A percentile compares a stretch with the other conserved stretches of the same genome.
Evolutionary conservation across 2,888 invertebrate species (phyloP).

Genomic region (Apamea epomidion): DNA sequence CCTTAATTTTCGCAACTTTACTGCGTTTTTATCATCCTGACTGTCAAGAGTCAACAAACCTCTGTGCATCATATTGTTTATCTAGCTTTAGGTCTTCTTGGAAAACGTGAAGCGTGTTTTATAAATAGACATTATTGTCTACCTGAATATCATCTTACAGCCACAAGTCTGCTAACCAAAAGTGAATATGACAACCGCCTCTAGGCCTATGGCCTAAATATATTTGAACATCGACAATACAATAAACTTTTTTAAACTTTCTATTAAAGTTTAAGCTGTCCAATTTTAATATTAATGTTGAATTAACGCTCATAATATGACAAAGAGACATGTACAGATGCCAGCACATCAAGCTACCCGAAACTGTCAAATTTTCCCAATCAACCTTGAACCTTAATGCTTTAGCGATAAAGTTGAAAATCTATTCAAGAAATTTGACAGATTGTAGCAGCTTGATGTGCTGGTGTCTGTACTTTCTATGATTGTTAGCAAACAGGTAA

Average conservation of each 20-base stretch:
- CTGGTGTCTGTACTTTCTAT: slow-evolving; percentile 24
- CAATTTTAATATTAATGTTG: slow-evolving; percentile 24
- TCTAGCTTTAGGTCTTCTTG: background rate
- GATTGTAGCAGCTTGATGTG: too few relatives aligned
- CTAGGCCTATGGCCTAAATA: background rate
- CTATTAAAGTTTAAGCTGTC: slow-evolving; percentile 2
- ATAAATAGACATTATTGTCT: background rate
- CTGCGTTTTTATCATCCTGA: background rate
- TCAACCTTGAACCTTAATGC: too few relatives aligned
- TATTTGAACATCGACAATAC: slow-evolving; percentile 6
- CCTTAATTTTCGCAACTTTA: background rate
- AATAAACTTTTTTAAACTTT: slow-evolving; percentile 32
- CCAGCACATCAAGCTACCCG: too few relatives aligned
- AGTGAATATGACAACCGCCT: background rate
- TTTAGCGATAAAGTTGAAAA: too few relatives aligned
- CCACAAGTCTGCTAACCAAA: background rate
- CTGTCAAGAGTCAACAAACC: background rate
- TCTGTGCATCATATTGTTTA: background rate
- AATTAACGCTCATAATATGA: slow-evolving; percentile 21
- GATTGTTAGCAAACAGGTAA: slow-evolving; percentile 9
- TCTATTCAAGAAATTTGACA: too few relatives aligned
- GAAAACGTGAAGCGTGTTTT: background rate
- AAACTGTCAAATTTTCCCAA: too few relatives aligned
- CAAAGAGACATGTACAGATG: slow-evolving; percentile 18
- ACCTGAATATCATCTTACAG: background rate